These are phyloP conservation scores for Empidonax traillii DNA, from an alignment of 2,113 vertebrate genomes.

Conservation along the genomic window DNA sequence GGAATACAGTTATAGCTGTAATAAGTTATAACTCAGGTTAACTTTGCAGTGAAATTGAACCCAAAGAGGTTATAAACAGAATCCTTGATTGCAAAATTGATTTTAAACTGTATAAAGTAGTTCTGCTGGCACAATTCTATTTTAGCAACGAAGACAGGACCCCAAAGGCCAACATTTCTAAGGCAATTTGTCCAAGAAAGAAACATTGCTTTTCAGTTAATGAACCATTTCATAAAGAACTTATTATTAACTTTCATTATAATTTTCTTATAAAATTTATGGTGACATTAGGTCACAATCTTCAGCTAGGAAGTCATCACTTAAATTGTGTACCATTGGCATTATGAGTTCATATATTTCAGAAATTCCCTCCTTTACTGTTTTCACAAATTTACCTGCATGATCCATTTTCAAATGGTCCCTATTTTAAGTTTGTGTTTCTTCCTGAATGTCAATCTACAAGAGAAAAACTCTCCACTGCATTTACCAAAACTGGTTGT, in stretches of 20 bases:
- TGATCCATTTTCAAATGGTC: background rate
- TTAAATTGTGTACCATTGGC: background rate
- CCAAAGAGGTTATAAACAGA: slow-evolving; percentile 12
- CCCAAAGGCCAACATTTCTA: background rate
- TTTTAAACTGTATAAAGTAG: background rate
- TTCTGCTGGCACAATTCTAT: background rate
- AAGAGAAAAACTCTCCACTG: background rate
- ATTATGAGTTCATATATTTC: background rate
- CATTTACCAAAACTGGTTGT: background rate
- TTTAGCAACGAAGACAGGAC: background rate
- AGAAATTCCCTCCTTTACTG: background rate
- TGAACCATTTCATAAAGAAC: background rate
- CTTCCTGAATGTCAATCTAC: background rate
- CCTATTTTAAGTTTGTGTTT: background rate
- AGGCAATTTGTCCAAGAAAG: slow-evolving; percentile 4
- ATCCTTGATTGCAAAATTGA: background rate
- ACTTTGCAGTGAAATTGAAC: background rate
- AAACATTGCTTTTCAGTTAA: background rate
- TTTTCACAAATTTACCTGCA: background rate
- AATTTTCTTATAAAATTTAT: background rate
- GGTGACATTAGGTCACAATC: background rate
- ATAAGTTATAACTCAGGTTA: background rate
- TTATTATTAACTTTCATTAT: background rate
- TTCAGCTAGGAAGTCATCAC: background rate
- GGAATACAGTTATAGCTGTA: background rate